A percentile compares a stretch with the other conserved stretches of the same genome.
Evolutionary conservation across 53 echinoderm and acorn worm genomes (phyloP).

Genomic region (Crossaster papposus): DNA sequence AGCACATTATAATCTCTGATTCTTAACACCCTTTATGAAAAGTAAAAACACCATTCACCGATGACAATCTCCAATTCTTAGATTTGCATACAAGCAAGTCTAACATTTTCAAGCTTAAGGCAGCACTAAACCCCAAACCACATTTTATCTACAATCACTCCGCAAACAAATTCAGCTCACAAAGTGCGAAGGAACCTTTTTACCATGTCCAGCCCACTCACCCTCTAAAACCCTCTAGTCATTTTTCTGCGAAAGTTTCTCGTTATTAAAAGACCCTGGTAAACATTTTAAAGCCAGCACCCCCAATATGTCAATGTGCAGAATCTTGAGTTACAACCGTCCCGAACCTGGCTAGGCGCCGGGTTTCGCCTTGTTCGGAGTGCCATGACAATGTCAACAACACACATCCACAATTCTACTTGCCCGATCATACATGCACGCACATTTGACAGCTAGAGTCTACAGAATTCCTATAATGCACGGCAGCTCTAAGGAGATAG

Average conservation of each 20-base stretch:
- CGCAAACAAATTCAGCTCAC: background rate
- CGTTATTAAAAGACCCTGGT: background rate
- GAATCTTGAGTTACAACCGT: background rate
- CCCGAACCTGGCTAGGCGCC: background rate
- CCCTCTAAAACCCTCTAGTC: background rate
- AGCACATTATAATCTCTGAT: too few species aligned
- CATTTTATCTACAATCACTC: too few species aligned
- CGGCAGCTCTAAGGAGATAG: background rate
- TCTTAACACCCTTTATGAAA: too few species aligned
- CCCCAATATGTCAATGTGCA: background rate
- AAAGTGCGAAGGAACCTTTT: background rate
- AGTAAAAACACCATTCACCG: too few species aligned
- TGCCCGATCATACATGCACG: background rate
- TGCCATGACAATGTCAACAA: slow-evolving; percentile 14
- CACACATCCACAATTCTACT: background rate
- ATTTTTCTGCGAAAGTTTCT: slow-evolving; percentile 2
- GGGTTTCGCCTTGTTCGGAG: background rate
- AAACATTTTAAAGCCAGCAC: background rate
- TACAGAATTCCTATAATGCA: background rate
- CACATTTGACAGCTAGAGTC: background rate
- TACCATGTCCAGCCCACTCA: background rate
- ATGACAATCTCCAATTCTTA: too few species aligned
- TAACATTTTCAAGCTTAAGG: too few species aligned
- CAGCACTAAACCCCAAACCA: too few species aligned
- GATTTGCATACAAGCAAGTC: too few species aligned